These are phyloP conservation scores for Tachina lurida DNA, from an alignment of 2,888 invertebrate species.

Conservation along the genomic window DNA sequence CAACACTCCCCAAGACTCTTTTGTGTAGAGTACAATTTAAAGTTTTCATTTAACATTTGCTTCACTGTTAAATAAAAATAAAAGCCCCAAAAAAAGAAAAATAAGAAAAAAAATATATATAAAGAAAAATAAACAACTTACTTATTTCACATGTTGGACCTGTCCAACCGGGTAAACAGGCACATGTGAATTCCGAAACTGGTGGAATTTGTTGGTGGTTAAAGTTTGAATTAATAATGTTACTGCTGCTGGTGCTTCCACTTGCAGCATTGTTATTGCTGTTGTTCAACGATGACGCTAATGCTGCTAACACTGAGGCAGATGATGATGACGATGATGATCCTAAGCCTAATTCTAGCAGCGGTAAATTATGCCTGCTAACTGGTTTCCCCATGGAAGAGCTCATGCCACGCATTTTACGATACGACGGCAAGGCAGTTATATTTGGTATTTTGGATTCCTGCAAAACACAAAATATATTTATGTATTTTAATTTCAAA, in stretches of 20 bases:
- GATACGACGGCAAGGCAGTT: slow-evolving; percentile 84
- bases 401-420: slow-evolving; percentile 85
- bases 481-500: slow-evolving; percentile 40
- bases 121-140: slow-evolving; percentile 82
- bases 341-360: slow-evolving; percentile 76
- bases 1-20: too few species aligned
- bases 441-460: slow-evolving; percentile 75
- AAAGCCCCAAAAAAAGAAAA: not conserved
- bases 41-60: not conserved
- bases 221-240: slow-evolving; percentile 69
- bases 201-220: slow-evolving; percentile 76
- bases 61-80: slow-evolving; percentile 39
- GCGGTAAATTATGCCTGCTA: slow-evolving; percentile 79
- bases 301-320: slow-evolving; percentile 45
- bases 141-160: slow-evolving; percentile 90
- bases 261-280: slow-evolving; percentile 43
- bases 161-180: slow-evolving; percentile 92
- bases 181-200: slow-evolving; percentile 87
- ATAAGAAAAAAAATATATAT: slow-evolving; percentile 6
- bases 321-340: slow-evolving; percentile 72
- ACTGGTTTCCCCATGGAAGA: slow-evolving; percentile 83
- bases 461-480: slow-evolving; percentile 62
- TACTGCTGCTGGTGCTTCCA: slow-evolving; percentile 55
- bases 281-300: slow-evolving; percentile 64
- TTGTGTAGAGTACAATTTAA: too few species aligned